Base-by-base conservation (phyloP, 1,140 invertebrate genomes). In the Drosophila pachea region DNA sequence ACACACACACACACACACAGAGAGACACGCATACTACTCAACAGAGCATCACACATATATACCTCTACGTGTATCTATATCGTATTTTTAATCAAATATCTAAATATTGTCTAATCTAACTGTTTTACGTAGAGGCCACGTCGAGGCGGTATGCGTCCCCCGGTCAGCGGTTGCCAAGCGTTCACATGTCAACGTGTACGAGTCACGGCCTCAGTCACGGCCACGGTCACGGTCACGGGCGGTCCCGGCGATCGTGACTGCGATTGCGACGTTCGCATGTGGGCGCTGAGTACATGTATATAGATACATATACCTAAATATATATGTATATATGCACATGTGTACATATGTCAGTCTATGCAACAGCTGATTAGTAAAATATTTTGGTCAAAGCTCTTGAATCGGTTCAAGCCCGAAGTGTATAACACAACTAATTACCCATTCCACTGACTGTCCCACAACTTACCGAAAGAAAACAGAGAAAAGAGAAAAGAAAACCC, bases 81-180 rank as follows among this genome's bases (percentile, higher is more conserved):
- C 16, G 45, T 47, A 53, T 35, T 49, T 49, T 16, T 16, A 16
- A 36, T 50, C 60, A 40, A 31, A 45, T 64, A 33, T 35, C 33
- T 32, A 48, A 45, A 14, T 45, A 29, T 63, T 33, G 52, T 55
- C 36, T 55, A 50, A 55, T 32, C 47, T 16, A 65, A 32, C 16
- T 52, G 31, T 47, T 22, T 38, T 52, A 65, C 74, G 50, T 63
- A 74, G 77, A 87, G 62, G 73, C 86, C 82, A 74, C 86, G 73
- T 79, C 79, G 86, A 88, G 86, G 86, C 86, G 74, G 86, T 88
- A 83, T 78, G 60, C 86, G 86, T 88, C 78, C 9, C 55, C 9
- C 68, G 67, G 50, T 82, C 78, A 83, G 74, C 64, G 22, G 68
- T 82, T 83, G 74, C 58, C 32, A 32, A 53, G 33, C 48, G 47